Base-by-base conservation (phyloP, 2,888 invertebrate genomes). In the Pelosia muscerda region DNA sequence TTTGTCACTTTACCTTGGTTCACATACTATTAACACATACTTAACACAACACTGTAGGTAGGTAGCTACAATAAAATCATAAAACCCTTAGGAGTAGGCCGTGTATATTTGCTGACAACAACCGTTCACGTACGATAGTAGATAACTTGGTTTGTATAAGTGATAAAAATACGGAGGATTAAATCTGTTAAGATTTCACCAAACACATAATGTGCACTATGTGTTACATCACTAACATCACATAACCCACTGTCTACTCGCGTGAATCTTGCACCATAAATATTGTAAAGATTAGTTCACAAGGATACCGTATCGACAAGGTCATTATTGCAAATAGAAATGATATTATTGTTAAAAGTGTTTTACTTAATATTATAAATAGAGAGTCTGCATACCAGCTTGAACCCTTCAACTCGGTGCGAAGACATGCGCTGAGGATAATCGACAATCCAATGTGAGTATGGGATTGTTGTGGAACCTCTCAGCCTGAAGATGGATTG, bases 221-320 rank as follows among this genome's bases (percentile, higher is more conserved):
- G 81, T 74, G 77, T 81, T 84, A 79, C 85, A 86, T 84, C 89
- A 85, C 84, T 81, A 83, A 79, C 84, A 86, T 84, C 89, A 85
- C 83, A 80, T 78, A 75, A 71, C 74, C 70, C 75, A 88, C 88
- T 87, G 86, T 73, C 78, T 63, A 69, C 69, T 75, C 68, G 66
- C 61, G 72, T 66, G 68, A 63, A 72, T 72, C 71, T 73, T 66
- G 66, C 66, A 69, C 68, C 67, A 67, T 60, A 23, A 58, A 58
- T 55, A 63, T 64, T 53, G 58, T 76, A 74, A 79, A 56, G 73
- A 54, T 9, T 60, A n/a, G 53, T 76, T 58, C 72, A 79, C 66
- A 78, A 49, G 26, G 42, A 6, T 22, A 11, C 3, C 31, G 19
- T 53, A 23, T n/a, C 10, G n/a, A 53, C 26, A 59, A 63, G 53